Percentiles rank a stretch among this genome's conserved stretches.
These are phyloP conservation scores for Plecotus auritus DNA, from an alignment of 2,113 vertebrate genomes.

Conservation along the genomic window DNA sequence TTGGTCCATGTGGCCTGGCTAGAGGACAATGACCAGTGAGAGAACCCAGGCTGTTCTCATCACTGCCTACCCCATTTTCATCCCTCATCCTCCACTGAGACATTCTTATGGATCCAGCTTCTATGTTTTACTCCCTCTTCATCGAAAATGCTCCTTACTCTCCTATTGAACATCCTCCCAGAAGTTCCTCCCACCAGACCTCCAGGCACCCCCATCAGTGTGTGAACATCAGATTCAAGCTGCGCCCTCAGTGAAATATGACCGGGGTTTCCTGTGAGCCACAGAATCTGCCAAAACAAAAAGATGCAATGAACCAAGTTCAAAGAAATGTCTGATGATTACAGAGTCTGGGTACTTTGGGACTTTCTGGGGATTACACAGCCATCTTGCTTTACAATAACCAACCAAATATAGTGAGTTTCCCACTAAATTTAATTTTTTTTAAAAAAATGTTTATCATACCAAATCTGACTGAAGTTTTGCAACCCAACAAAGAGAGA, in stretches of 20 bases:
- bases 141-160: not conserved
- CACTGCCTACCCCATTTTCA: rapidly evolving
- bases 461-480: not conserved
- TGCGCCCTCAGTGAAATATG: not conserved
- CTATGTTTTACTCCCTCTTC: not conserved
- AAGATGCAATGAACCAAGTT: not conserved
- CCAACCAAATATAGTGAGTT: not conserved
- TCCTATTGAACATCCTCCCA: not conserved
- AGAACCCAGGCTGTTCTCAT: not conserved
- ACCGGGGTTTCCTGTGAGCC: not conserved
- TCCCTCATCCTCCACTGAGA: not conserved
- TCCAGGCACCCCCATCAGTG: too few relatives aligned
- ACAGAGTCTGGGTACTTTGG: not conserved
- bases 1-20: not conserved
- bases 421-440: too few relatives aligned
- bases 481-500: not conserved
- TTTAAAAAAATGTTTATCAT: not conserved
- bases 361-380: not conserved
- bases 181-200: not conserved
- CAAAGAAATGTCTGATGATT: not conserved
- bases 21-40: too few relatives aligned
- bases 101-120: not conserved
- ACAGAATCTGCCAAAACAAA: not conserved
- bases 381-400: not conserved
- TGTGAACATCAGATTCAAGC: not conserved